A percentile compares a stretch with the other conserved stretches of the same genome.
These are phyloP conservation scores for Aplocera efformata DNA, from an alignment of 2,888 invertebrate genomes.

Conservation along the genomic window DNA sequence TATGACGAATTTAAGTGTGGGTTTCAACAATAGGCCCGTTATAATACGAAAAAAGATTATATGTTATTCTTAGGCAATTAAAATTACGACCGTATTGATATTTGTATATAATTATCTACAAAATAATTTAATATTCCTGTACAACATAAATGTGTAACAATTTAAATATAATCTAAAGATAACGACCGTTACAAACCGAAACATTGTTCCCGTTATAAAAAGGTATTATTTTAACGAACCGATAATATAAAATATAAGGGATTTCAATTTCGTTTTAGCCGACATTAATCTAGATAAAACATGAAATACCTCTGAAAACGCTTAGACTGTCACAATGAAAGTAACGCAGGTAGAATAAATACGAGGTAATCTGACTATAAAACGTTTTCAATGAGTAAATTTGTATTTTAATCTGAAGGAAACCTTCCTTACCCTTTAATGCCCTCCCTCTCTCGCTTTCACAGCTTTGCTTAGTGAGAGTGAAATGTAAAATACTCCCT, in stretches of 20 bases:
- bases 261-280: slow-evolving; percentile 26
- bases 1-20: too few species aligned
- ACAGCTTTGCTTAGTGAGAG: slow-evolving; percentile 9
- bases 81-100: too few species aligned
- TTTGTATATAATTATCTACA: too few species aligned
- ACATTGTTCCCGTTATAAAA: neutral
- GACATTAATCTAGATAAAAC: slow-evolving; percentile 30
- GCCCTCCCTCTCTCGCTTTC: slow-evolving; percentile 18
- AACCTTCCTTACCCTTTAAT: slow-evolving; percentile 7
- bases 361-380: slow-evolving; percentile 54
- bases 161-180: too few species aligned
- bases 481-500: slow-evolving; percentile 15
- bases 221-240: neutral
- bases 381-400: slow-evolving; percentile 67
- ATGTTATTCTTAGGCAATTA: too few species aligned
- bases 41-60: too few species aligned
- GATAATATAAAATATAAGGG: slow-evolving; percentile 21
- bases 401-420: slow-evolving; percentile 62
- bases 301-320: slow-evolving; percentile 28
- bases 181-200: neutral
- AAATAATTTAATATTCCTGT: too few species aligned
- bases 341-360: slow-evolving; percentile 44
- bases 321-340: slow-evolving; percentile 28
- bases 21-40: too few species aligned
- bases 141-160: too few species aligned